phyloP scores from a whole-genome alignment of 1,140 invertebrate species.

The roundworm (Caenorhabditis elegans) region DNA sequence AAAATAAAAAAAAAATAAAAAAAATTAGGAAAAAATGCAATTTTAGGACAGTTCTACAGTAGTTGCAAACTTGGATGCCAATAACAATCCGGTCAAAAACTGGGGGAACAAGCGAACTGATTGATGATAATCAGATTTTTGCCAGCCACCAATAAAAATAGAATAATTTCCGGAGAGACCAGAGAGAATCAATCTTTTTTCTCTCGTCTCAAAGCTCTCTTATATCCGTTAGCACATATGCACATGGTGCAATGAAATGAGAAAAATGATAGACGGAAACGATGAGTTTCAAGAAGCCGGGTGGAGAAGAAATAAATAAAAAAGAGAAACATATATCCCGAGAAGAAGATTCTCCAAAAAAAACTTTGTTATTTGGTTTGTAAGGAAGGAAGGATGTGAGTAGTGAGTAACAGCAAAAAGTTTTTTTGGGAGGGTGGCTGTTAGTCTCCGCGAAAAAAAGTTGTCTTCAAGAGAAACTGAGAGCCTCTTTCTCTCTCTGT shows the following conservation, averaged over 20 bases:
- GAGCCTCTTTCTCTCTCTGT: too few relatives aligned
- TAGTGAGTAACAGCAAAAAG: too few relatives aligned
- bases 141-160: not conserved
- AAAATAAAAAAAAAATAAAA: too few relatives aligned
- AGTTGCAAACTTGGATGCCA: too few relatives aligned
- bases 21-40: too few relatives aligned
- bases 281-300: too few relatives aligned
- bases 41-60: too few relatives aligned
- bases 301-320: not conserved
- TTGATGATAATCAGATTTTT: constrained; percentile 17
- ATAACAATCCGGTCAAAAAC: too few relatives aligned
- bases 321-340: not conserved
- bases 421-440: too few relatives aligned
- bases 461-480: not conserved
- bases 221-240: constrained; percentile 27
- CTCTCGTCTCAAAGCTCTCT: too few relatives aligned
- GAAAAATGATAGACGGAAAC: not conserved
- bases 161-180: not conserved
- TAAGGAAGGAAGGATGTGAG: too few relatives aligned
- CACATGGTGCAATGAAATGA: constrained; percentile 24
- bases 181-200: not conserved
- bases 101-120: not conserved
- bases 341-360: not conserved
- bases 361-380: too few relatives aligned
- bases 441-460: not conserved